These are phyloP conservation scores for Macrotrachela quadricornifera DNA, from an alignment of 1,140 invertebrate genomes.

Conservation along the genomic window DNA sequence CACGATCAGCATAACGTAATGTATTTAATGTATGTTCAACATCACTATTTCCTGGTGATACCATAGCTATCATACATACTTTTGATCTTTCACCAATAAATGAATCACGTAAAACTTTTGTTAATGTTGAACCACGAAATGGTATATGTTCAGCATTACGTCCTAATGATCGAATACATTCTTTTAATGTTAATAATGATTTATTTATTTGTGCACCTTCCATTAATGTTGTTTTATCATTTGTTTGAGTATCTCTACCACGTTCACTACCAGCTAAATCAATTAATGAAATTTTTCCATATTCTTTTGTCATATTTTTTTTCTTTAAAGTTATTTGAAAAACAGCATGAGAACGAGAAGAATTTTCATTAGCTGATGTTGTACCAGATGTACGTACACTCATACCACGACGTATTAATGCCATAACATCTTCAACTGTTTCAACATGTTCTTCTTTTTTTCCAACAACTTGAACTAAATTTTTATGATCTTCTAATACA, in stretches of 20 bases:
- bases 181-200: constrained; percentile 89
- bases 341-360: constrained; percentile 75
- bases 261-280: constrained; percentile 68
- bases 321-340: constrained; percentile 44
- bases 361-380: constrained; percentile 78
- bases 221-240: constrained; percentile 52
- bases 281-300: constrained; percentile 94
- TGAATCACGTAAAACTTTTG: constrained; percentile 88
- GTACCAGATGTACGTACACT: constrained; percentile 58
- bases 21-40: constrained; percentile 96
- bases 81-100: constrained; percentile 93
- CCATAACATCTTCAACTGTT: constrained; percentile 64
- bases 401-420: constrained; percentile 47
- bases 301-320: constrained; percentile 30
- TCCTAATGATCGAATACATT: constrained; percentile 86
- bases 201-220: constrained; percentile 53
- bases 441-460: constrained; percentile 62
- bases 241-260: constrained; percentile 86
- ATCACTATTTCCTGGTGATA: constrained; percentile 74
- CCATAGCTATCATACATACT: constrained; percentile 99
- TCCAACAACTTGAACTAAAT: constrained; percentile 73
- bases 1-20: constrained; percentile 69
- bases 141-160: constrained; percentile 71
- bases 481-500: constrained; percentile 72
- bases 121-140: constrained; percentile 87